Percentiles rank a stretch among this genome's conserved stretches.
Evolutionary conservation across 2,113 vertebrate species (phyloP).

Genomic region (Chionomys nivalis): DNA sequence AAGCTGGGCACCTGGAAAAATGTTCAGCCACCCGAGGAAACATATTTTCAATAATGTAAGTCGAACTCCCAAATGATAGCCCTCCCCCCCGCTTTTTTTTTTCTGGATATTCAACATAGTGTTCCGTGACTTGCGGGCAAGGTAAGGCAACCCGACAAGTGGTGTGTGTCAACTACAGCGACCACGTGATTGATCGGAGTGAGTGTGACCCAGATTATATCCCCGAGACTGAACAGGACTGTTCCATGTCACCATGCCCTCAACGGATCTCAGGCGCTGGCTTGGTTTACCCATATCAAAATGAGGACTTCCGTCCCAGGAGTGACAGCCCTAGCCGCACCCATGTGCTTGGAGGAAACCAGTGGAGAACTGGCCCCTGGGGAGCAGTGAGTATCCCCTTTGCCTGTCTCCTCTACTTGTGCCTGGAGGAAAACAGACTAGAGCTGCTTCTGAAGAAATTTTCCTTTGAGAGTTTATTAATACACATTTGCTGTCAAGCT

Average conservation of each 20-base stretch:
- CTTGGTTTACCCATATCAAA: slow-evolving; percentile 85
- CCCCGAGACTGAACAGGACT: slow-evolving; percentile 93
- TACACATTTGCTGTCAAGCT: not conserved
- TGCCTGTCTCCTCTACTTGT: not conserved
- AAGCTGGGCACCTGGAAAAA: not conserved
- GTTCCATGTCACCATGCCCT: slow-evolving; percentile 94
- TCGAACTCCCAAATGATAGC: slow-evolving; percentile 10
- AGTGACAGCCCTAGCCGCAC: slow-evolving; percentile 82
- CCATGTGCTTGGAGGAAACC: slow-evolving; percentile 88
- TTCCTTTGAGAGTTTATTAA: not conserved
- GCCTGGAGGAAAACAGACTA: not conserved
- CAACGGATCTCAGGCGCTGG: slow-evolving; percentile 87
- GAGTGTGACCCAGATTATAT: slow-evolving; percentile 95
- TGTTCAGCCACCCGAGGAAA: not conserved
- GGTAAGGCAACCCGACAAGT: slow-evolving; percentile 95
- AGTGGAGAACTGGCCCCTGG: slow-evolving; percentile 98
- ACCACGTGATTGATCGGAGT: slow-evolving; percentile 90
- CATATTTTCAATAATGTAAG: not conserved
- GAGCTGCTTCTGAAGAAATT: rapidly evolving
- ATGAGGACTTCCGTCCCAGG: slow-evolving; percentile 85
- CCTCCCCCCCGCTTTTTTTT: slow-evolving; percentile 69
- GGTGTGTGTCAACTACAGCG: slow-evolving; percentile 93
- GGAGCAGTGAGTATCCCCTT: slow-evolving; percentile 92
- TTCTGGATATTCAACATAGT: slow-evolving; percentile 86
- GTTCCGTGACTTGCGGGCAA: slow-evolving; percentile 97